Conservation (phyloP, 2,888 invertebrate genomes). For the Oxytorus armatus region DNA sequence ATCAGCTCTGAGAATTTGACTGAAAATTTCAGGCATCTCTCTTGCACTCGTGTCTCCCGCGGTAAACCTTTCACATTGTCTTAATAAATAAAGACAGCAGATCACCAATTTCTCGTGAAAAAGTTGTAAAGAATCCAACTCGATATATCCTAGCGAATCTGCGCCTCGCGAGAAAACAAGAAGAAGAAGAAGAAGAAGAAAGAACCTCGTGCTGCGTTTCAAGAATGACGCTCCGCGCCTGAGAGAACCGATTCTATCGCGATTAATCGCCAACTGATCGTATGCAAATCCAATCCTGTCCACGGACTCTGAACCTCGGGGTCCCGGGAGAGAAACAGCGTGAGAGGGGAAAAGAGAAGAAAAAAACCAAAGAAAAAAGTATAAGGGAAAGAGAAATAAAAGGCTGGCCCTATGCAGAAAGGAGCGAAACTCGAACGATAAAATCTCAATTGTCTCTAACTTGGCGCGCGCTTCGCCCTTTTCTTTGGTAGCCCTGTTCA, state of each 20-base stretch:
- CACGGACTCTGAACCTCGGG: background rate
- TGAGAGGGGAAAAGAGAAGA: constrained; percentile 33
- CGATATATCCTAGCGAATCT: constrained; percentile 6
- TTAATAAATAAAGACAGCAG: no score
- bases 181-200: constrained; percentile 55
- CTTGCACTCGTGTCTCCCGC: no score
- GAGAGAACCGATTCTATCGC: constrained; percentile 73
- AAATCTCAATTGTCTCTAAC: constrained; percentile 69
- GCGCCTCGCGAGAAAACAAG: constrained; percentile 3
- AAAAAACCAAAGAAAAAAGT: constrained; percentile 48
- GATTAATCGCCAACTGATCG: constrained; percentile 80
- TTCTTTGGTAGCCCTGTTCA: constrained; percentile 19
- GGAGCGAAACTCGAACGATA: constrained; percentile 62
- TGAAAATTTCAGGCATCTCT: no score
- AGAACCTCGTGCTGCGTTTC: constrained; percentile 34
- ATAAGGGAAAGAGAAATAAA: constrained; percentile 60
- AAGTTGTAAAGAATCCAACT: background rate
- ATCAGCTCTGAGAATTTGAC: no score
- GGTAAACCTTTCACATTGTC: no score
- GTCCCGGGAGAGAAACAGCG: constrained; percentile 57
- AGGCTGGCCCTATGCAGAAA: constrained; percentile 37
- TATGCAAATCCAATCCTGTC: constrained; percentile 75
- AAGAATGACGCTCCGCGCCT: constrained; percentile 47
- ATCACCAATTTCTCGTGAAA: no score
- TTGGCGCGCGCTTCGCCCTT: constrained; percentile 56